A percentile compares a stretch with the other conserved stretches of the same genome.
Evolutionary conservation across 2,113 vertebrate species (phyloP).

Genomic region (Cavia porcellus): DNA sequence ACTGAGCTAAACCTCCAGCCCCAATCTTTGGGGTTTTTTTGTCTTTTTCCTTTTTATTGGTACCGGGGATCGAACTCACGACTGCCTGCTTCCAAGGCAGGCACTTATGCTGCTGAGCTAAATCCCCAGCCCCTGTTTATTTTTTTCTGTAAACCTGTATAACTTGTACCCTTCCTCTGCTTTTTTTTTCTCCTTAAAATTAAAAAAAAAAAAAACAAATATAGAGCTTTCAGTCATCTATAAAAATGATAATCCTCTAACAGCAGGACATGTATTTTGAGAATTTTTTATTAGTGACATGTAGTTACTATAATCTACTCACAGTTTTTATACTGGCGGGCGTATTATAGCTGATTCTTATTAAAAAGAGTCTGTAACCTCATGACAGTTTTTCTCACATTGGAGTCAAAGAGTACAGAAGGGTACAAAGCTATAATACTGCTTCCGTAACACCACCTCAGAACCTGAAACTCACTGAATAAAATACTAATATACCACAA

Average conservation of each 20-base stretch:
- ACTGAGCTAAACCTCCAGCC: no score
- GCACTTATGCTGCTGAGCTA: no score
- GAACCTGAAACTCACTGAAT: neutral
- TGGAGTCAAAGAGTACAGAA: neutral
- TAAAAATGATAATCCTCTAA: conserved; percentile 12
- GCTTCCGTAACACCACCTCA: neutral
- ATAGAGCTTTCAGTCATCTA: neutral
- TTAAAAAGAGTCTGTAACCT: neutral
- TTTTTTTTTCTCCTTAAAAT: no score
- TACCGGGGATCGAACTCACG: no score
- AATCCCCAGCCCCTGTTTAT: no score
- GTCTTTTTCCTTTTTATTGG: no score
- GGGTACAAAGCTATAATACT: neutral
- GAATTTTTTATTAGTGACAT: neutral
- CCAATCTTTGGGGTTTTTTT: no score
- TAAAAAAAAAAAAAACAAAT: neutral
- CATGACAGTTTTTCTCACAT: neutral
- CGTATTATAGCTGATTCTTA: neutral
- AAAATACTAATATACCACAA: conserved; percentile 20
- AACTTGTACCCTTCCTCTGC: no score
- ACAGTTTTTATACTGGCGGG: neutral
- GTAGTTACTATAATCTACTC: neutral
- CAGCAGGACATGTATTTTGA: neutral
- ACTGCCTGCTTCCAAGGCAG: no score
- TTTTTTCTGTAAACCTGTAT: no score